Evolutionary conservation across 2,113 vertebrate species (phyloP), one percentile per base, ranked within the genome.

Genomic region (Zosterops borbonicus): DNA sequence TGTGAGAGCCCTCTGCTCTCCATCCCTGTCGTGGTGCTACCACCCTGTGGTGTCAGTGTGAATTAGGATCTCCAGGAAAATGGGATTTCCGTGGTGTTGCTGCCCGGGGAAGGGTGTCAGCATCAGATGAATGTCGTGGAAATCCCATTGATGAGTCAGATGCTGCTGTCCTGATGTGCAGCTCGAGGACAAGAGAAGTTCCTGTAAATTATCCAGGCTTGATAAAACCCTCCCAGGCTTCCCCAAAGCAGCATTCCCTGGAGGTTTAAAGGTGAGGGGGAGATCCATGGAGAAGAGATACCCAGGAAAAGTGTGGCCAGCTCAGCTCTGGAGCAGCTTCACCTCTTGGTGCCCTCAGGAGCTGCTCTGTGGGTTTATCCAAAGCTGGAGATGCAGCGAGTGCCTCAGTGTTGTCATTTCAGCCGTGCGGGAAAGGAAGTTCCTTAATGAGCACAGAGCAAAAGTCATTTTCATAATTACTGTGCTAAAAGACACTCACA

Each of bases 241-340:
- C 47, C 59, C 20, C 23, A 19, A 2, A 22, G 9, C 25, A 1
- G 4, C 0, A 2, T 16, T 63, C 8, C 1, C 19, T 6, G 63
- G 37, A 14, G 9, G 19, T 89, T 37, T 11, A 63, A 8, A 69
- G 63, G 33, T 0, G 1, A 50, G n/a, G 14, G 18, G 37, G n/a
- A 67, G 17, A 11, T 9, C 2, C 2, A 2, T 0, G 6, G 50
- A 18, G 41, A 12, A 41, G 37, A 88, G 12, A 25, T 46, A 53
- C 2, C 16, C 11, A 0, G 15, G 55, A 35, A 33, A 50, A 12
- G 1, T 70, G 78, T n/a, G 37, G 19, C 31, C 6, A 11, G 77
- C 24, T 42, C 62, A 35, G 52, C 5, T 52, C 6, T 81, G 68
- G 29, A 31, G 55, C 50, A 69, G 3, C 59, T 37, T 55, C 62